Percentiles rank a stretch among this genome's conserved stretches.
phyloP scores from a whole-genome alignment of 2,888 invertebrate genomes.

The Hemaris fuciformis region DNA sequence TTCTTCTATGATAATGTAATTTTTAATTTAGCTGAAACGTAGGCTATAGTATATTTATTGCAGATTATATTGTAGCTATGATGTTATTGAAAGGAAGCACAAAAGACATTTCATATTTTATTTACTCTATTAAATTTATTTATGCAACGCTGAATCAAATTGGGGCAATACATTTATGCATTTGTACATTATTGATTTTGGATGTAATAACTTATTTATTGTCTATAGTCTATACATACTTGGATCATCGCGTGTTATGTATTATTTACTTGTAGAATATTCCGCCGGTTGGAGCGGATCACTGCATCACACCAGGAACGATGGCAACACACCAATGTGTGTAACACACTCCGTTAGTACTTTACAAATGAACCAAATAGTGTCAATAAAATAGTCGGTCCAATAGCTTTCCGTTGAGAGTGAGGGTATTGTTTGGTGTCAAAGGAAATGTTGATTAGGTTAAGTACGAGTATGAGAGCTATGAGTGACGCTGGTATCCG shows the following conservation, averaged over 20 bases:
- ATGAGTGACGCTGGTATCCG: conserved; percentile 50
- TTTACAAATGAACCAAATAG: neutral
- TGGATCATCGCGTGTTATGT: neutral
- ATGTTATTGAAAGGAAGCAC: conserved; percentile 50
- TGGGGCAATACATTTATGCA: conserved; percentile 51
- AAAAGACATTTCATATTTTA: conserved; percentile 70
- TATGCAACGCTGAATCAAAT: conserved; percentile 45
- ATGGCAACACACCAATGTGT: neutral
- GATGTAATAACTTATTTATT: conserved; percentile 16
- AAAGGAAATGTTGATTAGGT: conserved; percentile 13
- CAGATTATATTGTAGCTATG: conserved; percentile 58
- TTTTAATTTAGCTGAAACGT: conserved; percentile 50
- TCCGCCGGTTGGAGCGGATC: neutral
- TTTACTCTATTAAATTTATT: conserved; percentile 64
- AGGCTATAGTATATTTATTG: conserved; percentile 71
- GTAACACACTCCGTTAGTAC: neutral
- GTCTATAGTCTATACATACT: conserved; percentile 14
- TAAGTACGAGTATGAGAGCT: conserved; percentile 17
- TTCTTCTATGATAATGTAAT: conserved; percentile 42
- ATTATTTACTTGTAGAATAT: neutral
- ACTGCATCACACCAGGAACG: neutral
- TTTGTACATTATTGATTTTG: conserved; percentile 11
- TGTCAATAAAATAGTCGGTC: neutral
- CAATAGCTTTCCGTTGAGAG: neutral
- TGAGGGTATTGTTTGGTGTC: neutral